Conservation (phyloP, 2,888 invertebrate genomes). For the Operophtera brumata region DNA sequence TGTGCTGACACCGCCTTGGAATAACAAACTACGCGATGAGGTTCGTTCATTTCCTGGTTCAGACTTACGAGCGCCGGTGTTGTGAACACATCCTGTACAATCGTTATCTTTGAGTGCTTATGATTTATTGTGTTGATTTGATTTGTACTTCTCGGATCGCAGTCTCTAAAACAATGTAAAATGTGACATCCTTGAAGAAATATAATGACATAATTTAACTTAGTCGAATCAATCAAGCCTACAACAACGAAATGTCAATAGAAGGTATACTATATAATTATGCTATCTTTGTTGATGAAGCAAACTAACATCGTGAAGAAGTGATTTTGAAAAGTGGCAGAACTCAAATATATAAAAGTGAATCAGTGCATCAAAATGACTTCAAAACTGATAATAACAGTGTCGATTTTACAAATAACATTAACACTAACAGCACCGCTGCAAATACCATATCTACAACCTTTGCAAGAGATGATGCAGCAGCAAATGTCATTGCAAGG, state of each 20-base stretch:
- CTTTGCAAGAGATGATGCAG: constrained; percentile 28
- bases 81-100: constrained; percentile 26
- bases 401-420: constrained; percentile 38
- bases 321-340: too few species aligned
- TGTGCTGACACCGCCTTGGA: constrained; percentile 46
- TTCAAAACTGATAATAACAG: constrained; percentile 29
- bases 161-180: not conserved
- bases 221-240: too few species aligned
- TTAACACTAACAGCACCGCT: constrained; percentile 47
- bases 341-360: too few species aligned
- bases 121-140: not conserved
- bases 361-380: constrained; percentile 30
- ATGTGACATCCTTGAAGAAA: not conserved
- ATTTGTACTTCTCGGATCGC: constrained; percentile 4
- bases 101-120: constrained; percentile 1
- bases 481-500: constrained; percentile 18
- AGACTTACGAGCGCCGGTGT: constrained; percentile 33
- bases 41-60: constrained; percentile 39
- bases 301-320: too few species aligned
- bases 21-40: constrained; percentile 54
- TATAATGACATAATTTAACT: not conserved
- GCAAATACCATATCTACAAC: constrained; percentile 36
- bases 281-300: too few species aligned
- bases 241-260: too few species aligned
- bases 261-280: too few species aligned